These are phyloP conservation scores for Pampus argenteus DNA, from an alignment of 2,797 vertebrate genomes.

Conservation along the genomic window DNA sequence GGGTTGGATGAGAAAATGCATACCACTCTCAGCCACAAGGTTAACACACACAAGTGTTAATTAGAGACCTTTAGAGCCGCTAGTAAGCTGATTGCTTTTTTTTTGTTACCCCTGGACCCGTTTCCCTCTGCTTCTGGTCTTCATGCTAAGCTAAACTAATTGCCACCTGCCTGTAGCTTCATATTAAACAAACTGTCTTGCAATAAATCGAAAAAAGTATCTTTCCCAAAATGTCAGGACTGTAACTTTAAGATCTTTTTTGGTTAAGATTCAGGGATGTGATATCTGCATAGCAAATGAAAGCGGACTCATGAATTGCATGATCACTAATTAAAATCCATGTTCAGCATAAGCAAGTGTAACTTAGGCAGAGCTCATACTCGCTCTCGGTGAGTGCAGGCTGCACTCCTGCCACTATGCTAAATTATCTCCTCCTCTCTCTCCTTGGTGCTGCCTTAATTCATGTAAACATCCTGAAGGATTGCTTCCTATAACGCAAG, in stretches of 20 bases:
- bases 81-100: too few species aligned
- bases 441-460: constrained; percentile 7
- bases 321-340: constrained; percentile 10
- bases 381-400: neutral
- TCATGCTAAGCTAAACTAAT: too few species aligned
- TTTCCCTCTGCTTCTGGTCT: too few species aligned
- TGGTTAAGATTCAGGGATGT: neutral
- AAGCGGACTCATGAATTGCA: neutral
- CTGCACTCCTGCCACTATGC: neutral
- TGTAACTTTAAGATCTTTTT: constrained; percentile 10
- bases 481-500: constrained; percentile 2
- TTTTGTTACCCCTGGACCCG: too few species aligned
- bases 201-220: neutral
- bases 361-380: neutral
- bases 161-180: too few species aligned
- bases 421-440: neutral
- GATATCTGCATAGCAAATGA: neutral
- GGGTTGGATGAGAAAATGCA: neutral
- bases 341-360: neutral
- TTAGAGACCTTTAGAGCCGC: too few species aligned
- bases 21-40: too few species aligned
- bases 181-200: too few species aligned
- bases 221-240: neutral
- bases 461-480: constrained; percentile 9
- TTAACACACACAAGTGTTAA: too few species aligned